Evolutionary conservation across 1,140 invertebrate species (phyloP), one percentile per base, ranked within the genome.

Genomic region (Diabrotica undecimpunctata): DNA sequence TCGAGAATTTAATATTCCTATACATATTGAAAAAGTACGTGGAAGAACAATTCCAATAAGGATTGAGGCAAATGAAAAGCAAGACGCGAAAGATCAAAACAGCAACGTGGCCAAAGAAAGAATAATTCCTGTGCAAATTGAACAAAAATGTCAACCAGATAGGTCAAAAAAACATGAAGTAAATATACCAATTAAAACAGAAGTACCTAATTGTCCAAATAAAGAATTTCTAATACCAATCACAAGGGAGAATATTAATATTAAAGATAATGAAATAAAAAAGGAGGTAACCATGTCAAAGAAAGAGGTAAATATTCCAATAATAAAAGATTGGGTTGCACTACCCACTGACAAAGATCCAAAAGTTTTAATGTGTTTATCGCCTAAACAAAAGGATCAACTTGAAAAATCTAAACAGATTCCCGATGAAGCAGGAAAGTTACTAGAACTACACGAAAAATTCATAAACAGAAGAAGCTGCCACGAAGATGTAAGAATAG

Each of bases 391-490:
- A 72, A 86, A 86, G 70, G 79, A 82, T 55, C 72, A 83, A 36
- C 79, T 83, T 9, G 67, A 74, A 66, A 81, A 80, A 65, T 79
- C 76, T 69, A 81, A 79, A 13, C 80, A 81, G 56, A 77, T 78
- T 6, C 74, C 81, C 10, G 79, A 82, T 63, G 80, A 82, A 70
- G 82, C 81, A 0, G 85, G 85, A 69, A 83, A 85, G 63, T 76
- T 90, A 50, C 77, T 89, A 10, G 87, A 90, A 68, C 82, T 87
- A 46, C 88, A 90, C 70, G 81, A 81, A 50, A 90, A 90, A 71
- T 89, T 86, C 71, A 69, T 87, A 2, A 84, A 89, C 65, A 79
- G 87, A 35, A 81, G 83, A 59, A 82, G 82, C 7, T 87, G 86
- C 70, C 81, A 85, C 68, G 84, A 85, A 12, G 64, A 51, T 35